Base-by-base conservation (phyloP, 2,113 vertebrate genomes). In the Zosterops japonicus region DNA sequence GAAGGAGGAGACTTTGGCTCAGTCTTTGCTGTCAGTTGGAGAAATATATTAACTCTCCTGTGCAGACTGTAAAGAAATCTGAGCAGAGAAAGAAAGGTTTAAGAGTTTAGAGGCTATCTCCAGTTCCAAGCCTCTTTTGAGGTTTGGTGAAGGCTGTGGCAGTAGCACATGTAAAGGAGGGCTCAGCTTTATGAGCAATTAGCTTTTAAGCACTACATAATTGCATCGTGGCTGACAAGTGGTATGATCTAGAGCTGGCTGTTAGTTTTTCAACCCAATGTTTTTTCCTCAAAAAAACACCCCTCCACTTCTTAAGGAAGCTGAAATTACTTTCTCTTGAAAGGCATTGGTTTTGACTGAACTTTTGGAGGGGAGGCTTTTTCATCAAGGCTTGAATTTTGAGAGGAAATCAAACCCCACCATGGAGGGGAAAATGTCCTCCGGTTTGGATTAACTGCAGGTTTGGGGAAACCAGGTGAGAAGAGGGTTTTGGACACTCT, bases 1-100 rank as follows among this genome's bases (percentile, higher is more conserved):
- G 76, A 49, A 85, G 92, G 82, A 96, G 93, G 85, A 96, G 92
- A 94, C 44, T 95, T 93, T 90, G 85, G 79, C 72, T 90, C 60
- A 49, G 49, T 71, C 57, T 87, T 81, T 29, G 44, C 56, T 81
- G 75, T 86, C 88, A 88, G 28, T 5, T 76, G 61, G 49, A 90
- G 76, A 78, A 77, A 70, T 71, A 77, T 64, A 91, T 47, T 77
- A 94, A 95, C 39, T 55, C 68, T 93, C 56, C 2, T 1, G 39
- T 91, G 79, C 0, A 0, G 71, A 55, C 28, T 64, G 28, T 61
- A n/a, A 39, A 83, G 59, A 83, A 95, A 91, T 71, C 42, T 86
- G 75, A 92, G 47, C 39, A 74, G 24, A 49, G 64, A 78, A 78
- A 24, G 39, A 74, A 61, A 2, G 5, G 42, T 60, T 81, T 44